Evolutionary conservation across 2,113 vertebrate species (phyloP), one percentile per base, ranked within the genome.

Genomic region (Ibidorhyncha struthersii): DNA sequence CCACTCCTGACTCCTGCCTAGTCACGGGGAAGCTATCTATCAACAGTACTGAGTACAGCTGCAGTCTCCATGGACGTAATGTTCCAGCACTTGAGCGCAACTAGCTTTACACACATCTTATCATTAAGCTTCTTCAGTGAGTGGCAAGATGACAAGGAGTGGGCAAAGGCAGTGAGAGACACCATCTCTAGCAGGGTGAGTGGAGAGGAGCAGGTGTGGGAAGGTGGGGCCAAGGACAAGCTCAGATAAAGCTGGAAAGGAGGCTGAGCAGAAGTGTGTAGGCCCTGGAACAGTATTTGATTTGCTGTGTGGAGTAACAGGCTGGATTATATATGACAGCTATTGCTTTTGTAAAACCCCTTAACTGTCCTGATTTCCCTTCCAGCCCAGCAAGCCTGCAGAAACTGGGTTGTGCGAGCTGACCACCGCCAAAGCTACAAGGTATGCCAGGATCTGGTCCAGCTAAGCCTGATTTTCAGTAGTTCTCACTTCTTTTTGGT

Each of bases 281-380:
- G 55, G 52, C 65, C 34, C 56, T 82, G 34, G 25, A 76, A 67
- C 30, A 71, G 61, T 36, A 19, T 40, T 80, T 59, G 36, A 15
- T 45, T 45, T 4, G 25, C 16, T 69, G 10, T 53, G 27, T 61
- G 49, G n/a, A 55, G 43, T 67, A 80, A 79, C 32, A 86, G 41
- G 38, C 14, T 86, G 47, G 47, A 50, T 80, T 95, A 55, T 82
- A 90, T 74, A n/a, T 40, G 52, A 22, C 40, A 80, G 26, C 21
- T 80, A 36, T 12, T 72, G 76, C 67, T 95, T 62, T 77, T 94
- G 63, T 89, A 67, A 95, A 94, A 72, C 14, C 13, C 32, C 21
- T 83, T 20, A 3, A 3, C 27, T 53, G 23, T 36, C 82, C 73
- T 66, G 30, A 49, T 85, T 79, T 82, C 25, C 32, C n/a, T 85